phyloP scores from a whole-genome alignment of 2,888 invertebrate genomes.

The Amaurobius ferox region DNA sequence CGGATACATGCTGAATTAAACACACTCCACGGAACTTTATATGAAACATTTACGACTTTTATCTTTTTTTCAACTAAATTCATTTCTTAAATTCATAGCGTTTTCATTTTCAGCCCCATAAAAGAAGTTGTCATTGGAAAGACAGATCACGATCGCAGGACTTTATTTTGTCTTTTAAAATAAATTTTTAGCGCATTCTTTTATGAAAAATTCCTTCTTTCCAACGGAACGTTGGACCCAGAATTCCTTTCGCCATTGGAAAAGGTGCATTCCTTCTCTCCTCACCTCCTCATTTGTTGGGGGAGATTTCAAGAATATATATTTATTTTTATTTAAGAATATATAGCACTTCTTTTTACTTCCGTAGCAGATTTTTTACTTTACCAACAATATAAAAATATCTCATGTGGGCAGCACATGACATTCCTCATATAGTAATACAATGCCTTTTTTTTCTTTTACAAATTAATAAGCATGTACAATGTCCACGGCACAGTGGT shows the following conservation, averaged over 20 bases:
- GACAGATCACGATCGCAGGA: slow-evolving; percentile 54
- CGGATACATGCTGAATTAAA: too few relatives aligned
- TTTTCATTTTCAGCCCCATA: slow-evolving; percentile 34
- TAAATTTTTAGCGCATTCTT: slow-evolving; percentile 32
- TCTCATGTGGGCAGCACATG: too few relatives aligned
- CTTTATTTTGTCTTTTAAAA: slow-evolving; percentile 39
- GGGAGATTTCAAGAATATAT: too few relatives aligned
- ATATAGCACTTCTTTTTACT: too few relatives aligned
- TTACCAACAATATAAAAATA: too few relatives aligned
- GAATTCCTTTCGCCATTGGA: slow-evolving; percentile 10
- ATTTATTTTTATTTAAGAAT: too few relatives aligned
- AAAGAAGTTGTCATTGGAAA: slow-evolving; percentile 49
- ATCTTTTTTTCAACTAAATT: neutral
- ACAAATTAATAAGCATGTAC: too few relatives aligned
- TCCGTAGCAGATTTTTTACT: too few relatives aligned
- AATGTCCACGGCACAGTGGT: too few relatives aligned
- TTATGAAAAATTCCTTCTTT: slow-evolving; percentile 19
- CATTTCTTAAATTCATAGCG: slow-evolving; percentile 30
- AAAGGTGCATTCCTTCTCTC: neutral
- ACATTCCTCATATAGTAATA: too few relatives aligned
- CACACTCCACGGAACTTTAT: neutral
- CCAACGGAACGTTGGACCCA: slow-evolving; percentile 30
- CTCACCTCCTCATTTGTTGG: too few relatives aligned
- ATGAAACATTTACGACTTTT: neutral
- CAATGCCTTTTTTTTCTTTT: too few relatives aligned